These are phyloP conservation scores for Shargacucullia verbasci DNA, from an alignment of 2,888 invertebrate genomes.

Conservation along the genomic window DNA sequence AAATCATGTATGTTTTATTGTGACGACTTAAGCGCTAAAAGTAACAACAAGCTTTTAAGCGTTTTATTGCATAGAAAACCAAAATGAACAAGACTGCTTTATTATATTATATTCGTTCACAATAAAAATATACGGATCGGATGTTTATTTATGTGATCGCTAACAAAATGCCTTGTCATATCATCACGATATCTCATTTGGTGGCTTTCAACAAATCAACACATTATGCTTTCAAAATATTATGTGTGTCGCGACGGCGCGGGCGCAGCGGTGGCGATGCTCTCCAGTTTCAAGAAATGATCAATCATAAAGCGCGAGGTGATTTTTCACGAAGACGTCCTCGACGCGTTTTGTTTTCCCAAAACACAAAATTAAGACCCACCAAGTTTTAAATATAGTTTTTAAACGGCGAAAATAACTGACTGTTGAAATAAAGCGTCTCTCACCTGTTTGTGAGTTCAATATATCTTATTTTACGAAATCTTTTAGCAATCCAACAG, in stretches of 20 bases:
- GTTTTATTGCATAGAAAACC: conserved; percentile 34
- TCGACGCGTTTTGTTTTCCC: conserved; percentile 81
- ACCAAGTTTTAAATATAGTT: conserved; percentile 78
- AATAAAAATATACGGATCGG: conserved; percentile 42
- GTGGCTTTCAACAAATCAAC: conserved; percentile 81
- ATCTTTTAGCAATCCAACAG: conserved; percentile 53
- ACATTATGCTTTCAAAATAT: conserved; percentile 76
- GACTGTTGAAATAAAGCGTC: conserved; percentile 75
- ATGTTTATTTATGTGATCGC: conserved; percentile 56
- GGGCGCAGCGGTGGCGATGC: conserved; percentile 52
- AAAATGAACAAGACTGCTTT: conserved; percentile 14
- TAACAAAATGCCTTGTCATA: conserved; percentile 64
- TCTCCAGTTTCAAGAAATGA: conserved; percentile 83
- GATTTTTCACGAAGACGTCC: conserved; percentile 83
- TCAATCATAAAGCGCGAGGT: conserved; percentile 86
- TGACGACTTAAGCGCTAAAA: conserved; percentile 23
- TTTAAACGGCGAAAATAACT: conserved; percentile 74
- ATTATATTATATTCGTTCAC: conserved; percentile 29
- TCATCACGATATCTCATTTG: conserved; percentile 74
- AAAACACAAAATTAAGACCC: conserved; percentile 77
- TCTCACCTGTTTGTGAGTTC: conserved; percentile 75
- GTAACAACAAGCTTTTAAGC: conserved; percentile 46
- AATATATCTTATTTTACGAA: conserved; percentile 66
- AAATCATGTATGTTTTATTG: conserved; percentile 38
- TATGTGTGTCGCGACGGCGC: conserved; percentile 56